Evolutionary conservation across 2,888 invertebrate species (phyloP).

Genomic region (Acronicta aceris): DNA sequence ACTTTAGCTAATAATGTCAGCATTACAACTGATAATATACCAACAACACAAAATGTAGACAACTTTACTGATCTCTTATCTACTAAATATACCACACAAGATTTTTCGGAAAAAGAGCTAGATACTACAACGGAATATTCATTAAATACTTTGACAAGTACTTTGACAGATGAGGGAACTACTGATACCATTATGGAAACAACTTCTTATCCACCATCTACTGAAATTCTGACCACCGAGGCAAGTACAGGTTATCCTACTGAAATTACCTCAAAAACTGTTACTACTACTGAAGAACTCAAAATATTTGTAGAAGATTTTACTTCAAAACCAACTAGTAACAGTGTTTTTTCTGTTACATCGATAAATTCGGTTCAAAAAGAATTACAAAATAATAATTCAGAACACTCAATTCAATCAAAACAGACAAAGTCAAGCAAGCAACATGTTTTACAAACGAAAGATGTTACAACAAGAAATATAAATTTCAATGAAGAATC

Average conservation of each 20-base stretch:
- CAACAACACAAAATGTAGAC: background rate
- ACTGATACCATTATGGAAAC: slow-evolving; percentile 2
- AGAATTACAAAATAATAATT: no score
- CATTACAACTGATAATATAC: slow-evolving; percentile 1
- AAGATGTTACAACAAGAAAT: background rate
- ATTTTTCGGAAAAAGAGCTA: background rate
- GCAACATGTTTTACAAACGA: background rate
- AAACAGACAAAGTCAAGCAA: background rate
- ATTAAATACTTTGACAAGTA: slow-evolving; percentile 3
- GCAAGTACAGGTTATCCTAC: background rate
- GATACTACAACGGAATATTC: background rate
- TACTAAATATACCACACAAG: background rate
- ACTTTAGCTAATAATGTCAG: background rate
- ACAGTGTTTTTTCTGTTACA: background rate
- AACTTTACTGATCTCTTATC: background rate
- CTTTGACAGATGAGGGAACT: slow-evolving; percentile 6
- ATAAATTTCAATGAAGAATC: slow-evolving; percentile 5
- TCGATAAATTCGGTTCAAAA: no score
- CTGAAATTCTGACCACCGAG: background rate
- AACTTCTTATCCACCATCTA: background rate
- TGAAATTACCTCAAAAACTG: background rate
- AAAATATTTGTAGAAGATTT: slow-evolving; percentile 20
- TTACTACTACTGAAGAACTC: slow-evolving; percentile 1
- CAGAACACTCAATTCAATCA: no score
- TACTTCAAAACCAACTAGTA: slow-evolving; percentile 1